A percentile compares a stretch with the other conserved stretches of the same genome.
Conservation (phyloP, 2,797 vertebrate species). For the Dendrocincla tyrannina region DNA sequence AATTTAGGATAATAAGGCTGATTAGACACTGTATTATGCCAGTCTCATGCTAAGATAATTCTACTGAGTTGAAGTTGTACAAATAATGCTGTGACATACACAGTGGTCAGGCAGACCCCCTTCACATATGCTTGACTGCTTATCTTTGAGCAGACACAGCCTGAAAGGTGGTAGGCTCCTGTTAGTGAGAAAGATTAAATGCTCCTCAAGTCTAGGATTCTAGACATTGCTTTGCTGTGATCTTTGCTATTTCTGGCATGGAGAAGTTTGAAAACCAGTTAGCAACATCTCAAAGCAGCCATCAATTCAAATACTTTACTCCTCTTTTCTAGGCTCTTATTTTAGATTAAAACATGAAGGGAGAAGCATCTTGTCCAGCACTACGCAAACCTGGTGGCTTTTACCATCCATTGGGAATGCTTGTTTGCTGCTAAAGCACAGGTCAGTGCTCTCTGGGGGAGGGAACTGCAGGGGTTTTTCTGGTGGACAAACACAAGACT, state of each 20-base stretch:
- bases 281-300: background rate
- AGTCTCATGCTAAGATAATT: conserved; percentile 46
- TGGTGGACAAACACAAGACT: background rate
- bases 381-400: background rate
- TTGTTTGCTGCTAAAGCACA: background rate
- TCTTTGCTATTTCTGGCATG: background rate
- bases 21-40: conserved; percentile 4
- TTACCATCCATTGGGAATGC: background rate
- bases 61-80: background rate
- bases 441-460: background rate
- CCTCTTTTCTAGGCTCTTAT: background rate
- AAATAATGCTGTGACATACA: background rate
- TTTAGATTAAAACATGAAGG: background rate
- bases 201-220: background rate
- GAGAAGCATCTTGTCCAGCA: background rate
- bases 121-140: background rate
- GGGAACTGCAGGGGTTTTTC: fast-evolving
- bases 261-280: background rate
- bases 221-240: background rate
- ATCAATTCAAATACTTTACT: background rate
- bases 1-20: conserved; percentile 61
- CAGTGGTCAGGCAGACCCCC: background rate
- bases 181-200: background rate
- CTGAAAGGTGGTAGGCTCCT: background rate
- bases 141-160: background rate